Evolutionary conservation across 2,113 vertebrate genomes (phyloP).

Genomic region (Plecturocebus donacophilus): DNA sequence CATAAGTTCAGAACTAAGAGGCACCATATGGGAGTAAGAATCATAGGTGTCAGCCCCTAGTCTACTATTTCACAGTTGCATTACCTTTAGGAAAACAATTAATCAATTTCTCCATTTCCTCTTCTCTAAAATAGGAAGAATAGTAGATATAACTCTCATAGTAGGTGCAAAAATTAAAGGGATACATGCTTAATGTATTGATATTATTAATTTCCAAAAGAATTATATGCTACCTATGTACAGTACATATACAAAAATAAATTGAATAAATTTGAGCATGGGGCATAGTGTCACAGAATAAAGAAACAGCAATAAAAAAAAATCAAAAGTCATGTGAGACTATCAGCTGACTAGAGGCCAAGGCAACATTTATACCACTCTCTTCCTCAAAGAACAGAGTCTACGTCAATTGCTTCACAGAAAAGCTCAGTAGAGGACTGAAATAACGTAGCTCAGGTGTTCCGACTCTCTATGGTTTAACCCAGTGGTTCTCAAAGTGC

Average conservation of each 20-base stretch:
- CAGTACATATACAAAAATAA: slow-evolving; percentile 25
- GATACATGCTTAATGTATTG: background rate
- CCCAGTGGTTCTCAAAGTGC: background rate
- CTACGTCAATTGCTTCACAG: background rate
- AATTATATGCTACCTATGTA: background rate
- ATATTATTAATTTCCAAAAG: background rate
- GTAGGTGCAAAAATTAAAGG: background rate
- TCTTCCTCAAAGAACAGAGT: background rate
- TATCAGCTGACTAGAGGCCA: background rate
- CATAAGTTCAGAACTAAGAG: background rate
- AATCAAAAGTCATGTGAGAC: background rate
- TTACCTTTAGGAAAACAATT: slow-evolving; percentile 10
- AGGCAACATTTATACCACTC: background rate
- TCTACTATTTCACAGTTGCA: background rate
- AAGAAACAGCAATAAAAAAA: background rate
- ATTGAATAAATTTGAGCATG: background rate
- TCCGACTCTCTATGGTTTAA: background rate
- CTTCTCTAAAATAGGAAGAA: slow-evolving; percentile 28
- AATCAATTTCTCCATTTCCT: background rate
- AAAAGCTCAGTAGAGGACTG: background rate
- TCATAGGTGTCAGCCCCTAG: background rate
- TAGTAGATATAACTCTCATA: background rate
- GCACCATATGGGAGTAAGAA: background rate
- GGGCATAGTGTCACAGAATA: background rate
- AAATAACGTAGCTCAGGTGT: background rate